Evolutionary conservation across 1,140 invertebrate genomes (phyloP), one percentile per base, ranked within the genome.

Genomic region (Drosophila subobscura): DNA sequence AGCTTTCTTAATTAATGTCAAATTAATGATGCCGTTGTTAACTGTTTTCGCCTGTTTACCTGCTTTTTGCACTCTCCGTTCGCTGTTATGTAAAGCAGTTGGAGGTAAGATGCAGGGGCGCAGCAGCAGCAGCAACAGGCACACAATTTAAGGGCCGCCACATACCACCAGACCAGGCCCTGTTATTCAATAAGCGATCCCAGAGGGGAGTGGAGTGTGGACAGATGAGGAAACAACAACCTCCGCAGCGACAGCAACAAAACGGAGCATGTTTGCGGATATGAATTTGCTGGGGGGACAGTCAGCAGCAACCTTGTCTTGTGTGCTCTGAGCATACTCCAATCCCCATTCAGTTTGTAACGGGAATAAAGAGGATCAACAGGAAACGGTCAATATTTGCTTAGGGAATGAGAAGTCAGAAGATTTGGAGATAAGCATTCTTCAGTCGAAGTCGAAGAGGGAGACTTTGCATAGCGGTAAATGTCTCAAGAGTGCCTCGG

Each of bases 1-100:
- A 73, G 45, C 77, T 77, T 85, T 45, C 64, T 61, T 76, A 84
- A 85, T 83, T 85, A 83, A 79, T 79, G 79, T 49, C 75, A 83
- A 78, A 65, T 70, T 61, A 72, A 68, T 80, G 77, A 76, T 72
- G 72, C 72, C 76, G 61, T 72, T 54, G 65, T 66, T 74, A 53
- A 54, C 67, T 51, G 67, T 72, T 72, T 72, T 72, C 12, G 49
- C 25, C 16, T 40, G 33, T 12, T 12, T 25, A n/a, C 58, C 20
- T 53, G 57, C 65, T 42, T 77, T 77, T 75, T 81, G 83, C 80
- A 77, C 77, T 58, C 58, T 49, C 70, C 22, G 27, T 45, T 66
- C 10, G 67, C 29, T 40, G 68, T 85, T 85, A 81, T 77, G 81
- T 86, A 86, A 86, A 73, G 49, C 64, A 73, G 64, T 60, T 81